Conservation (phyloP, 2,888 invertebrate genomes). For the Synergus umbraculus region DNA sequence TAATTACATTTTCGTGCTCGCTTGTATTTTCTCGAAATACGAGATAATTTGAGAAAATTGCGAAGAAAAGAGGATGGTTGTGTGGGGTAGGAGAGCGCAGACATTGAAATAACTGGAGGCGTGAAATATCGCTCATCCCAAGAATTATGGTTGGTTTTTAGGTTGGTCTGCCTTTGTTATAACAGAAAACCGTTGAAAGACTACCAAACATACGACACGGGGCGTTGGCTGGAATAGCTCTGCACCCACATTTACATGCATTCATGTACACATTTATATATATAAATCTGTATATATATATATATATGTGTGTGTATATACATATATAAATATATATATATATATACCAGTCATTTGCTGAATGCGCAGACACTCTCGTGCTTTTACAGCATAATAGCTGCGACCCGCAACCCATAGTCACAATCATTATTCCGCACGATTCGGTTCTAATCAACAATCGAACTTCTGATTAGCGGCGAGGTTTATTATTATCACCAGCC, state of each 20-base stretch:
- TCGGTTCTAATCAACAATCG: conserved; percentile 61
- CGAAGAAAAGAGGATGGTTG: neutral
- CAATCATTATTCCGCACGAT: conserved; percentile 61
- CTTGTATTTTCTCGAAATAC: conserved; percentile 15
- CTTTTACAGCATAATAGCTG: conserved; percentile 49
- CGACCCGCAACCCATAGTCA: conserved; percentile 55
- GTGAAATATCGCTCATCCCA: conserved; percentile 46
- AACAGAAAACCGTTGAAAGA: conserved; percentile 44
- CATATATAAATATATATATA: neutral
- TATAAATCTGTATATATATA: neutral
- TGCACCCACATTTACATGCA: neutral
- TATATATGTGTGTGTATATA: neutral
- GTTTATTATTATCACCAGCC: conserved; percentile 58
- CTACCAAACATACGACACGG: conserved; percentile 35
- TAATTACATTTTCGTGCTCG: conserved; percentile 22
- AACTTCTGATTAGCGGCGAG: conserved; percentile 58
- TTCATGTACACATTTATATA: conserved; percentile 40
- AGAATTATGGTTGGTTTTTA: conserved; percentile 46
- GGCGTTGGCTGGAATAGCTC: conserved; percentile 40
- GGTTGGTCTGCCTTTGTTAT: conserved; percentile 45
- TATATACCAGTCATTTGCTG: neutral
- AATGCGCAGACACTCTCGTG: conserved; percentile 45
- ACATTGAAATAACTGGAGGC: conserved; percentile 42
- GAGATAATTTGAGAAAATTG: conserved; percentile 19
- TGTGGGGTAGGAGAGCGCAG: conserved; percentile 41